Percentiles rank a stretch among this genome's conserved stretches.
These are phyloP conservation scores for Penaeus vannamei DNA, from an alignment of 1,140 invertebrate species.

Conservation along the genomic window DNA sequence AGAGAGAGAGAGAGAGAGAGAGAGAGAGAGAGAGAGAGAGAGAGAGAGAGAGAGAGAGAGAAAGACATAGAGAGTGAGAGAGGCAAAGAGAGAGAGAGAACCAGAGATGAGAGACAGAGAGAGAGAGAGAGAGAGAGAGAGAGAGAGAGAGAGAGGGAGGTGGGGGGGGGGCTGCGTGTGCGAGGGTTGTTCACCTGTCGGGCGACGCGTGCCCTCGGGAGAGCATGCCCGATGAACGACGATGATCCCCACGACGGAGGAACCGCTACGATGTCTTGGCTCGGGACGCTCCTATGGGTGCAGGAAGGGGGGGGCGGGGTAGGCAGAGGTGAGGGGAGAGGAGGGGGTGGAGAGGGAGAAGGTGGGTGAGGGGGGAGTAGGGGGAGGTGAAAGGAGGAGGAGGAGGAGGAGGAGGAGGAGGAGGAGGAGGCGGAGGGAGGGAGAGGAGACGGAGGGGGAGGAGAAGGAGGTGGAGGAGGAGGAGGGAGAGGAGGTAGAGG, in stretches of 20 bases:
- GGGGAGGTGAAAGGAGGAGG: neutral
- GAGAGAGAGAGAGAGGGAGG: neutral
- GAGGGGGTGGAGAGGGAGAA: neutral
- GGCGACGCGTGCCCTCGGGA: too few relatives aligned
- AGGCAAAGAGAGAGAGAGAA: too few relatives aligned
- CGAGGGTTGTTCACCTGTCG: too few relatives aligned
- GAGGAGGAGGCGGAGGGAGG: neutral
- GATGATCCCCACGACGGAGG: neutral
- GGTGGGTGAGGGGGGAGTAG: neutral
- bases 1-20: neutral
- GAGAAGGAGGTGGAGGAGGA: neutral
- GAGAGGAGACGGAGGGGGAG: neutral
- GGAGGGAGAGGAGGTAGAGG: too few relatives aligned
- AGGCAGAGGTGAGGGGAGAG: neutral
- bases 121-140: neutral
- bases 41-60: conserved; percentile 12
- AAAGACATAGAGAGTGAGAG: too few relatives aligned
- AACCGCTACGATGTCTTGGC: too few relatives aligned
- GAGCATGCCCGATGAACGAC: too few relatives aligned
- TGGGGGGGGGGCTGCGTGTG: too few relatives aligned
- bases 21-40: conserved; percentile 9
- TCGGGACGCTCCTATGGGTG: neutral
- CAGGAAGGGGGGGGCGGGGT: neutral
- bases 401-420: neutral
- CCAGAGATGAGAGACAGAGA: neutral